Conservation (phyloP, 2,113 vertebrate species). For the Clarias gariepinus region DNA sequence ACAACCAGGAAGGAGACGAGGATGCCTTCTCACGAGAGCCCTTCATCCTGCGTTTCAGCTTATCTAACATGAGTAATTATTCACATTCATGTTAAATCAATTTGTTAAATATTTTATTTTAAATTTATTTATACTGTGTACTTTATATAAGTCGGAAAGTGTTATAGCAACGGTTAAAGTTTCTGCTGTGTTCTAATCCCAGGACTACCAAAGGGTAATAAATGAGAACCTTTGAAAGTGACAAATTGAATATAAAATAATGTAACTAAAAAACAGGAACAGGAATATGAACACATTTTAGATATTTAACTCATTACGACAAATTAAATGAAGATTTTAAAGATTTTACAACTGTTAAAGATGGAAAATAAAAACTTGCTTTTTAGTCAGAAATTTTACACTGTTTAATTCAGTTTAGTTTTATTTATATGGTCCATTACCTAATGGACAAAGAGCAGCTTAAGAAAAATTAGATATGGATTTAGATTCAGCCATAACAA, state of each 20-base stretch:
- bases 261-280: background rate
- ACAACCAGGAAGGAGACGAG: slow-evolving; percentile 57
- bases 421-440: background rate
- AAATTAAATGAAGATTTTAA: background rate
- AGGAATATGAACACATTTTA: background rate
- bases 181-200: background rate
- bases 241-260: background rate
- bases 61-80: slow-evolving; percentile 64
- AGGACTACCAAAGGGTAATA: background rate
- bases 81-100: slow-evolving; percentile 46
- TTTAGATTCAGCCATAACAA: background rate
- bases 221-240: background rate
- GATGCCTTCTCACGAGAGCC: slow-evolving; percentile 74
- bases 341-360: background rate
- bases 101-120: background rate
- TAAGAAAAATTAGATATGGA: background rate
- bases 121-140: background rate
- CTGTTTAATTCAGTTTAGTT: background rate
- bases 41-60: slow-evolving; percentile 72
- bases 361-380: background rate
- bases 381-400: background rate
- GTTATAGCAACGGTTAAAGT: background rate
- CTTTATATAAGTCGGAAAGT: background rate
- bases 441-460: background rate
- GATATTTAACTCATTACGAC: background rate